phyloP scores from a whole-genome alignment of 2,888 invertebrate species.

The Plebejus melissa region DNA sequence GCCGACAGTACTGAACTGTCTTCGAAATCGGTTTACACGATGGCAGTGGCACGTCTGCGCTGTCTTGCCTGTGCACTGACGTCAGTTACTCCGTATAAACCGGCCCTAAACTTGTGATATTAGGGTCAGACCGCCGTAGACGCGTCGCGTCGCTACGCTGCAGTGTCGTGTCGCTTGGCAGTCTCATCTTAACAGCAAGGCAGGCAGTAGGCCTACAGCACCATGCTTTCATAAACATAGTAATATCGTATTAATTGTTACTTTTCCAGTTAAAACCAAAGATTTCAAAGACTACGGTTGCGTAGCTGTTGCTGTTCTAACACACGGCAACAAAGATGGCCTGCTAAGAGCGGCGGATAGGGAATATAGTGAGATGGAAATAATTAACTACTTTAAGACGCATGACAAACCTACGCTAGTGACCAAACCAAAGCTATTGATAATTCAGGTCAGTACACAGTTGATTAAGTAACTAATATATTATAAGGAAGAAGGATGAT shows the following conservation, averaged over 20 bases:
- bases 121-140: too few relatives aligned
- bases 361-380: constrained; percentile 54
- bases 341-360: constrained; percentile 54
- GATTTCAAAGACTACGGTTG: constrained; percentile 60
- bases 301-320: constrained; percentile 55
- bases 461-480: neutral
- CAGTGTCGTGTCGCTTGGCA: too few relatives aligned
- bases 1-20: too few relatives aligned
- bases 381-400: constrained; percentile 57
- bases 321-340: constrained; percentile 58
- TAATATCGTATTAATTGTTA: neutral
- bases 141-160: too few relatives aligned
- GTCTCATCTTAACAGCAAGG: too few relatives aligned
- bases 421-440: constrained; percentile 59
- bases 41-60: too few relatives aligned
- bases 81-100: too few relatives aligned
- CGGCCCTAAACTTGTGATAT: too few relatives aligned
- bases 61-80: too few relatives aligned
- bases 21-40: too few relatives aligned
- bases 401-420: constrained; percentile 53
- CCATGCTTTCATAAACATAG: too few relatives aligned
- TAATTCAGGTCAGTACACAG: constrained; percentile 54
- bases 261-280: constrained; percentile 34
- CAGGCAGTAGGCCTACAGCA: too few relatives aligned
- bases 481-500: neutral